These are phyloP conservation scores for Siderastrea siderea DNA, from an alignment of 92 coral and sea anemone species.

Conservation along the genomic window DNA sequence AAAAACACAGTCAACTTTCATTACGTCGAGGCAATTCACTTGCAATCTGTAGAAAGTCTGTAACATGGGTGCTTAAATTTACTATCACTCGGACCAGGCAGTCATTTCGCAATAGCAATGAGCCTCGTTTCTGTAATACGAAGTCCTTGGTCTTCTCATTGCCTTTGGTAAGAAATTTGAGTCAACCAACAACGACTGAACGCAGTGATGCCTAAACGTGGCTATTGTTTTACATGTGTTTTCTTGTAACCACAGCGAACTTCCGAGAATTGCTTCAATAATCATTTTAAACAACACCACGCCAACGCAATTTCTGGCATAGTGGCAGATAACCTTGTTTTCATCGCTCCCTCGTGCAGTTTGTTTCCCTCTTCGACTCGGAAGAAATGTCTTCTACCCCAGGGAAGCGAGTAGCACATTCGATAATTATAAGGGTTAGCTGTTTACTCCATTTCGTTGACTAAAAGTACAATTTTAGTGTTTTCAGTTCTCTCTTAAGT, in stretches of 20 bases:
- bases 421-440: background rate
- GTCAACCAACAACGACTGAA: background rate
- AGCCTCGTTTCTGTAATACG: background rate
- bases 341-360: background rate
- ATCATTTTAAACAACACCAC: background rate
- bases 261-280: slow-evolving; percentile 13
- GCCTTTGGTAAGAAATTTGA: background rate
- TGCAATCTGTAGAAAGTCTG: too few relatives aligned
- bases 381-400: background rate
- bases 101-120: too few relatives aligned
- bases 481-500: too few relatives aligned
- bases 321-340: background rate
- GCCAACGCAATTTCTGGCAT: background rate
- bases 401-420: background rate
- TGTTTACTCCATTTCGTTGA: background rate
- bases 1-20: too few relatives aligned
- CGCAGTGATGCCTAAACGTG: background rate
- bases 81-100: too few relatives aligned
- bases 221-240: background rate
- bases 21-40: too few relatives aligned
- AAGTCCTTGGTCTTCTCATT: background rate
- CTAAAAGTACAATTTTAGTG: background rate
- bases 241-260: background rate
- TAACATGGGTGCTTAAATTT: too few relatives aligned
- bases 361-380: background rate